Percentiles rank a stretch among this genome's conserved stretches.
Conservation (phyloP, 2,888 invertebrate species). For the Apodemia zela region DNA sequence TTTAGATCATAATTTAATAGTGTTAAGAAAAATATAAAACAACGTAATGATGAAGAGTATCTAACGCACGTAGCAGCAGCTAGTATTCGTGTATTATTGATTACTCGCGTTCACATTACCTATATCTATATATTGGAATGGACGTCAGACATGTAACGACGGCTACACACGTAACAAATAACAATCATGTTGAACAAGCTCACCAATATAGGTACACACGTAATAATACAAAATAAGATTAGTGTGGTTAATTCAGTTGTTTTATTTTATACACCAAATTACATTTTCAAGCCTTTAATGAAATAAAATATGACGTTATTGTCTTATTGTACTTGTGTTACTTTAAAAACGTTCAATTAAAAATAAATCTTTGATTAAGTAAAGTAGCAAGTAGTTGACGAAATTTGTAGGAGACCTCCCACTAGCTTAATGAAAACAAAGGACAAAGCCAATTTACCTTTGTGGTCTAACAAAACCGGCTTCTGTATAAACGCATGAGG, state of each 20-base stretch:
- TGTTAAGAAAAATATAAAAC: background rate
- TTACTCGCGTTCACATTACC: conserved; percentile 43
- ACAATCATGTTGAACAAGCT: background rate
- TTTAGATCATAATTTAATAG: too few species aligned
- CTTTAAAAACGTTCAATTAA: too few species aligned
- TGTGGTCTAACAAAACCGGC: too few species aligned
- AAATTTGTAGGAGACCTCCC: too few species aligned
- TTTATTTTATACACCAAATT: background rate
- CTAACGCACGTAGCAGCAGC: conserved; percentile 32
- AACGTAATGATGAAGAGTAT: conserved; percentile 19
- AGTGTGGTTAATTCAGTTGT: background rate
- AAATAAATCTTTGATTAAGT: too few species aligned
- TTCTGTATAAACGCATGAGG: too few species aligned
- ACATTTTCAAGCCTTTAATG: background rate
- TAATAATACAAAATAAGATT: background rate
- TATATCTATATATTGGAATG: conserved; percentile 41
- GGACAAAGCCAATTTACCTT: too few species aligned
- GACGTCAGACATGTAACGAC: conserved; percentile 39
- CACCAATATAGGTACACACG: background rate
- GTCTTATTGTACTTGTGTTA: too few species aligned
- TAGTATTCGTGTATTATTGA: conserved; percentile 49
- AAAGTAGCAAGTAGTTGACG: too few species aligned
- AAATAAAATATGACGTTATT: too few species aligned
- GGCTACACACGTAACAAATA: conserved; percentile 17
- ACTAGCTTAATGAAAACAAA: too few species aligned